Evolutionary conservation across 35 echinoderm and acorn worm genomes (phyloP).

Genomic region (Stichopus chloronotus): DNA sequence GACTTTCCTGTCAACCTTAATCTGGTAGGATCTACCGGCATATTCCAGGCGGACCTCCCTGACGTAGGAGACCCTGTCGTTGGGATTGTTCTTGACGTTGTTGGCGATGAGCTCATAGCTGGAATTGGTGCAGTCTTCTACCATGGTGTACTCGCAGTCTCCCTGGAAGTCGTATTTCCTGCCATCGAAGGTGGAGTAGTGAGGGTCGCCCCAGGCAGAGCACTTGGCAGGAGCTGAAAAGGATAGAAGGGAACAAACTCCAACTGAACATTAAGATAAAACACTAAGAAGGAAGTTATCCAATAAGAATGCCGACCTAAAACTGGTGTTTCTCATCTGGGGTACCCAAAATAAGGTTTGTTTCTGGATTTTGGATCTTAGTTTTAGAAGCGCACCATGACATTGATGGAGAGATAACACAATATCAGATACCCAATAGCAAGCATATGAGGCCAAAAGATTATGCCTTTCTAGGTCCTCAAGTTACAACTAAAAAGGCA

Average conservation of each 20-base stretch:
- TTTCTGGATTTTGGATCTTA: too few relatives aligned
- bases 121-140: constrained; percentile 53
- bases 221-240: constrained; percentile 53
- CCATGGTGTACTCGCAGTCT: constrained; percentile 76
- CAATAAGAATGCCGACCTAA: too few relatives aligned
- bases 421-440: too few relatives aligned
- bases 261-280: too few relatives aligned
- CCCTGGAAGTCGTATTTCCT: constrained; percentile 75
- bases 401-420: too few relatives aligned
- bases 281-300: too few relatives aligned
- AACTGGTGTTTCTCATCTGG: too few relatives aligned
- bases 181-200: constrained; percentile 83
- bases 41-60: constrained; percentile 64
- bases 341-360: too few relatives aligned
- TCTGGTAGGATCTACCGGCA: constrained; percentile 3
- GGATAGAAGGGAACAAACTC: not conserved
- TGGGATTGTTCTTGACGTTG: constrained; percentile 57
- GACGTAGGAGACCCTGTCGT: constrained; percentile 56
- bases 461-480: too few relatives aligned
- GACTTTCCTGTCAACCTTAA: constrained; percentile 37
- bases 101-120: constrained; percentile 44
- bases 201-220: constrained; percentile 76
- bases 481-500: too few relatives aligned
- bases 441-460: too few relatives aligned
- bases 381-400: too few relatives aligned